Evolutionary conservation across 2,888 invertebrate species (phyloP).

Genomic region (Catocala fraxini): DNA sequence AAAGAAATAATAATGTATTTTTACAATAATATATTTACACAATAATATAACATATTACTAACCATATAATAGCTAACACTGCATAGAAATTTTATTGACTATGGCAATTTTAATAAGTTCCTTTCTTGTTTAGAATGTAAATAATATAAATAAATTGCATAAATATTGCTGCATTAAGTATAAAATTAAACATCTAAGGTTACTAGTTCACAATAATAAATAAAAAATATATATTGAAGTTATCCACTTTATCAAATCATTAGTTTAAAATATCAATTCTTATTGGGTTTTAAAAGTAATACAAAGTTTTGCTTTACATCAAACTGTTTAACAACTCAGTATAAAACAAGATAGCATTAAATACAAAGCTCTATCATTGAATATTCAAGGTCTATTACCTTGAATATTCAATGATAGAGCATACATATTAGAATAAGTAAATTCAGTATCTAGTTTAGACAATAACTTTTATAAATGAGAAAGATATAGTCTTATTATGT

Average conservation of each 20-base stretch:
- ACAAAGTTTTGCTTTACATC: slow-evolving; percentile 1
- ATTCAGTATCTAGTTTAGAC: slow-evolving; percentile 9
- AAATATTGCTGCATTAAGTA: too few species aligned
- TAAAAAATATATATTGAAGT: too few species aligned
- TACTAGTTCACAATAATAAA: too few species aligned
- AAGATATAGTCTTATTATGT: slow-evolving; percentile 12
- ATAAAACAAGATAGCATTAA: slow-evolving; percentile 21
- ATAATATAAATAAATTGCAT: neutral
- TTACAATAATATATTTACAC: slow-evolving; percentile 16
- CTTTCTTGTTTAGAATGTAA: neutral
- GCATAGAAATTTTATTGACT: neutral
- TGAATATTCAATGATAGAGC: slow-evolving; percentile 18
- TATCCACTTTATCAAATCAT: too few species aligned
- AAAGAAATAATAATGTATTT: slow-evolving; percentile 15
- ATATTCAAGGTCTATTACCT: slow-evolving; percentile 25
- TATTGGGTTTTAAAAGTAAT: neutral
- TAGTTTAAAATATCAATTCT: neutral
- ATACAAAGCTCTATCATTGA: slow-evolving; percentile 14
- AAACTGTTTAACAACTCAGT: slow-evolving; percentile 11
- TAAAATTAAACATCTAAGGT: too few species aligned
- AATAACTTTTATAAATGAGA: slow-evolving; percentile 13
- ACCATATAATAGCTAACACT: neutral
- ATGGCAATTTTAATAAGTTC: neutral
- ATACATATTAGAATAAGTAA: slow-evolving; percentile 10
- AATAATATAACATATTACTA: slow-evolving; percentile 12